Conservation (phyloP, 2,113 vertebrate species). For the Laticauda laticaudata region DNA sequence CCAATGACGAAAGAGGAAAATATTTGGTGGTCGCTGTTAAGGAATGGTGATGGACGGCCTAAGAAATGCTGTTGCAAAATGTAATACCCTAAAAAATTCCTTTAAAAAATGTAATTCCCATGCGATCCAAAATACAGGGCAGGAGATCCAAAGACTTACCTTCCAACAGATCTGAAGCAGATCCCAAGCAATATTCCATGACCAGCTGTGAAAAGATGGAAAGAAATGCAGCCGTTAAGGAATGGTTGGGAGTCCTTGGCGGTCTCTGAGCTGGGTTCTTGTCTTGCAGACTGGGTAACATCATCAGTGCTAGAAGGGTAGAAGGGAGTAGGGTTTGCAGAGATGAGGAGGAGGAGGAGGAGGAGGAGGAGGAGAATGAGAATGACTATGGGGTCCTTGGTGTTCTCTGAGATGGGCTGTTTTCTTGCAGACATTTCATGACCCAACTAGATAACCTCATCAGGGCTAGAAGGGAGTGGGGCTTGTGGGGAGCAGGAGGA, state of each 20-base stretch:
- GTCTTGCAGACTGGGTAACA: background rate
- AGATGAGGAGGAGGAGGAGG: no score
- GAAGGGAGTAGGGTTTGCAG: no score
- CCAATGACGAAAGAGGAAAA: background rate
- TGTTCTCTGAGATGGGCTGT: no score
- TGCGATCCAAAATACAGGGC: background rate
- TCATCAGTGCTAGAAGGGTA: no score
- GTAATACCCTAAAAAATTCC: background rate
- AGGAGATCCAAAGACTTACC: conserved; percentile 74
- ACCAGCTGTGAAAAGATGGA: conserved; percentile 83
- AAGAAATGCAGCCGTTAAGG: conserved; percentile 36
- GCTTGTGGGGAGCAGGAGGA: no score
- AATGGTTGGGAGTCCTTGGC: background rate
- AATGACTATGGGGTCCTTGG: no score
- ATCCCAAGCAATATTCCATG: conserved; percentile 99
- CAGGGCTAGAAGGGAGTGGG: no score
- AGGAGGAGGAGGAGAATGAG: no score
- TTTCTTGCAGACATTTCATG: no score
- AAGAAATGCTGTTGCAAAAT: background rate
- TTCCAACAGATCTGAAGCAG: conserved; percentile 95
- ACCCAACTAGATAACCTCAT: no score
- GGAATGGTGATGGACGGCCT: no score
- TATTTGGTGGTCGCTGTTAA: background rate
- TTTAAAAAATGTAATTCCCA: background rate
- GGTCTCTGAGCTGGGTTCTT: background rate